Evolutionary conservation across 2,888 invertebrate species (phyloP).

Genomic region (Ophion obscuratus): DNA sequence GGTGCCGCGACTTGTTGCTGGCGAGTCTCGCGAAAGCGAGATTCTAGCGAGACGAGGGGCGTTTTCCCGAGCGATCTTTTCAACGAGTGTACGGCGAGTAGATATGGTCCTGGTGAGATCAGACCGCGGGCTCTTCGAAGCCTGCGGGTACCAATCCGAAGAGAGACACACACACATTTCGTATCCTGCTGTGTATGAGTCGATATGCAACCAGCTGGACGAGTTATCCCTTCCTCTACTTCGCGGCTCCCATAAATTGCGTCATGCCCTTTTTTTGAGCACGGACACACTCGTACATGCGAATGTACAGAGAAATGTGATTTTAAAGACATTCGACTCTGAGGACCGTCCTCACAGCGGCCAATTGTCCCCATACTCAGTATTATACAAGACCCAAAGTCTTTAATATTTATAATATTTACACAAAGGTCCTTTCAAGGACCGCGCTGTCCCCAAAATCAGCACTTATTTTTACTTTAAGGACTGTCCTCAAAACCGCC

Average conservation of each 20-base stretch:
- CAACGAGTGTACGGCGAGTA: not conserved
- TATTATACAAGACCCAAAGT: too few species aligned
- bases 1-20: conserved; percentile 21
- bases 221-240: conserved; percentile 58
- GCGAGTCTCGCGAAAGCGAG: conserved; percentile 51
- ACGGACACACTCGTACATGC: not conserved
- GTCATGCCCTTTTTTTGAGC: conserved; percentile 57
- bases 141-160: not conserved
- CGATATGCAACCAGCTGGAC: conserved; percentile 53
- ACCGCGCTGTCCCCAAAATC: not conserved
- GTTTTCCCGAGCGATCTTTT: conserved; percentile 8
- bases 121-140: conserved; percentile 30
- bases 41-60: conserved; percentile 25
- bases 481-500: too few species aligned
- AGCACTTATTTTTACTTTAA: not conserved
- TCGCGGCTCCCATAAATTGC: conserved; percentile 44
- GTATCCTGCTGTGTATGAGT: conserved; percentile 5
- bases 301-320: not conserved
- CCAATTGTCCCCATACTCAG: too few species aligned
- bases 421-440: not conserved
- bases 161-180: conserved; percentile 12
- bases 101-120: conserved; percentile 26
- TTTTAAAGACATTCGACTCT: too few species aligned
- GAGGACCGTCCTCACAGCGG: too few species aligned
- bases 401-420: too few species aligned